These are phyloP conservation scores for Xiphophorus couchianus DNA, from an alignment of 2,113 vertebrate genomes.

Conservation along the genomic window DNA sequence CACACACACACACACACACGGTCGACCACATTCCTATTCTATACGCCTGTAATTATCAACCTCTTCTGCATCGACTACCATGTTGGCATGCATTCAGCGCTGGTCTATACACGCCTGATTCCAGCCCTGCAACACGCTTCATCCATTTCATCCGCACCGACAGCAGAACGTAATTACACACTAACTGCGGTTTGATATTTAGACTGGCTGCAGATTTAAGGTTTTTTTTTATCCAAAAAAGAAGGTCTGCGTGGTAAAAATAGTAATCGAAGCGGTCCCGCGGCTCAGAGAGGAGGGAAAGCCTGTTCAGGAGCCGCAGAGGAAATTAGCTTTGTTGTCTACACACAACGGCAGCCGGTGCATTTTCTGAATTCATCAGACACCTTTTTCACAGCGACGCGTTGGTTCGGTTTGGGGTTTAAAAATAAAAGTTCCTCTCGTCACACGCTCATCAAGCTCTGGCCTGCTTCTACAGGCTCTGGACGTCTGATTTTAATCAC, in stretches of 20 bases:
- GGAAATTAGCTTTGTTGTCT: constrained; percentile 67
- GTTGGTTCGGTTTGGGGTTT: constrained; percentile 26
- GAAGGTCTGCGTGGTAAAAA: constrained; percentile 64
- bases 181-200: constrained; percentile 75
- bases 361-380: constrained; percentile 49
- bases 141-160: constrained; percentile 63
- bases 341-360: constrained; percentile 1
- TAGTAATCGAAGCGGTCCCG: constrained; percentile 51
- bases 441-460: constrained; percentile 32
- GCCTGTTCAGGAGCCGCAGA: constrained; percentile 47
- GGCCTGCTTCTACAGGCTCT: constrained; percentile 27
- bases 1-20: constrained; percentile 27
- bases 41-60: constrained; percentile 75
- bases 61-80: constrained; percentile 76
- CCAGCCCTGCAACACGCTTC: constrained; percentile 72
- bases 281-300: constrained; percentile 48
- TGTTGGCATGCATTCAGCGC: constrained; percentile 69
- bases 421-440: constrained; percentile 30
- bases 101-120: constrained; percentile 73
- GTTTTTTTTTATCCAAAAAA: constrained; percentile 55
- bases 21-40: constrained; percentile 59
- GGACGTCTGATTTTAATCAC: constrained; percentile 40
- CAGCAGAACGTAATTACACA: constrained; percentile 71
- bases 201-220: constrained; percentile 74
- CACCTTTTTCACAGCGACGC: constrained; percentile 43